Conservation (phyloP, 2,113 vertebrate species). For the Oenanthe melanoleuca region DNA sequence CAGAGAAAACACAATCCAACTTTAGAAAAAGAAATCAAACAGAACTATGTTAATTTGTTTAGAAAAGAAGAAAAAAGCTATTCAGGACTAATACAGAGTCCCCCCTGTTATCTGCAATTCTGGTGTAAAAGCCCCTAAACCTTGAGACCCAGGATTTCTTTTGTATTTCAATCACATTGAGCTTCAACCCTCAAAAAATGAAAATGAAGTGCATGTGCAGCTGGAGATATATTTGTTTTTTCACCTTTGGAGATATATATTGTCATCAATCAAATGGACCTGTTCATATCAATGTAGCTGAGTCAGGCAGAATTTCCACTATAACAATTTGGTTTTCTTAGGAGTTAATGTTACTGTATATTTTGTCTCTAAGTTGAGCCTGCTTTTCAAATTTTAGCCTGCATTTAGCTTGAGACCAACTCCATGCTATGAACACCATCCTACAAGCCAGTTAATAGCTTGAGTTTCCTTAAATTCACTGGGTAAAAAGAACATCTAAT, state of each 20-base stretch:
- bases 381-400: background rate
- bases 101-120: background rate
- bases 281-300: background rate
- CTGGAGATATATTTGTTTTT: background rate
- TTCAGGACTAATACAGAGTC: background rate
- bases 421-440: background rate
- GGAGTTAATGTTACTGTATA: background rate
- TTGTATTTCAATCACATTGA: background rate
- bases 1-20: background rate
- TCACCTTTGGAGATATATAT: background rate
- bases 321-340: background rate
- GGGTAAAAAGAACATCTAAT: background rate
- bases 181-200: background rate
- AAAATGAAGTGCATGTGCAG: background rate
- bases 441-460: background rate
- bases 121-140: background rate
- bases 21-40: background rate
- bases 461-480: background rate
- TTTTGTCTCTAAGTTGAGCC: background rate
- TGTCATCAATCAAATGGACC: background rate
- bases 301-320: background rate
- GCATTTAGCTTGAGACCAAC: background rate
- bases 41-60: background rate
- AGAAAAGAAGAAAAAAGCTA: background rate
- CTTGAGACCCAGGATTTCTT: background rate